Base-by-base conservation (phyloP, 2,888 invertebrate genomes). In the Strigamia crassipes region DNA sequence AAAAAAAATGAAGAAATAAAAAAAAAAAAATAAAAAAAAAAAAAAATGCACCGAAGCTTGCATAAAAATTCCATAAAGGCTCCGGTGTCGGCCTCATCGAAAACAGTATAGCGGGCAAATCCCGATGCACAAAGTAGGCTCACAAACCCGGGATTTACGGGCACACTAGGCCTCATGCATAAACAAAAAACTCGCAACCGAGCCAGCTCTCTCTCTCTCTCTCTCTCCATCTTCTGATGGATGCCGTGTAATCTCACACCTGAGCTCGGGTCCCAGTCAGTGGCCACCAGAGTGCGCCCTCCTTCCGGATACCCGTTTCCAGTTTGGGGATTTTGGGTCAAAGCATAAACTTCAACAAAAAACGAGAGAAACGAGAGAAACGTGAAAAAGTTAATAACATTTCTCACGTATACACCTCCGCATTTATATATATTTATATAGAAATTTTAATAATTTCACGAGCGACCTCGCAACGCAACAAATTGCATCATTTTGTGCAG, bases 11-110 rank as follows among this genome's bases (percentile, higher is more conserved):
- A n/a, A n/a, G n/a, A n/a, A n/a, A n/a, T n/a, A 83, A 81, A 84
- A 85, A 83, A 85, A 85, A 84, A 46, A 10, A 46, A 51, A 51
- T 4, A 85, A 85, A 84, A 46, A 10, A 46, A 51, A 51, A n/a
- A 78, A 66, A 38, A 56, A 82, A 82, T 66, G 12, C 8, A 42
- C 15, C 23, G 21, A 41, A 51, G 51, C 51, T 51, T 51, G 51
- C 51, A 51, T 51, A 51, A 51, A 51, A 51, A 51, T 51, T 51
- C 51, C 51, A 51, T 51, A 51, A 51, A 51, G n/a, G 51, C 51
- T 18, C n/a, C 18, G 18, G 18, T 18, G n/a, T 15, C n/a, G 51
- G 51, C 51, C 18, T 51, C n/a, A 18, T 51, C n/a, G 51, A 51
- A 51, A 51, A 51, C 51, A 51, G 51, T n/a, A n/a, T n/a, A 18